Evolutionary conservation across 2,797 vertebrate species (phyloP).

Genomic region (Morus bassanus): DNA sequence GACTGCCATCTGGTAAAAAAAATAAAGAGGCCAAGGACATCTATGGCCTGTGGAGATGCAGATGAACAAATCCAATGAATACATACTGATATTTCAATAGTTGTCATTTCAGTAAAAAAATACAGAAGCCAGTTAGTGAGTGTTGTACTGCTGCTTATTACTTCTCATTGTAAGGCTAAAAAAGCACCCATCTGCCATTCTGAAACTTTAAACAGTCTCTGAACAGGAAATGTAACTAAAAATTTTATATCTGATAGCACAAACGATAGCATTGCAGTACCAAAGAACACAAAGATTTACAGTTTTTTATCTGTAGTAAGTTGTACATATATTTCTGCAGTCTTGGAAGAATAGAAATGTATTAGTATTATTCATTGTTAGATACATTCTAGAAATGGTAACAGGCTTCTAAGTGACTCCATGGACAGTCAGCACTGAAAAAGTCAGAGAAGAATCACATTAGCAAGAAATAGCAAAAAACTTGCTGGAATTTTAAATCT

Average conservation of each 20-base stretch:
- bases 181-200: slow-evolving; percentile 7
- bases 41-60: slow-evolving; percentile 41
- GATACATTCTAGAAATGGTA: slow-evolving; percentile 48
- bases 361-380: slow-evolving; percentile 35
- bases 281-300: slow-evolving; percentile 8
- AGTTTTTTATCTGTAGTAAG: not conserved
- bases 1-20: slow-evolving; percentile 58
- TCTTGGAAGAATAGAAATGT: slow-evolving; percentile 35
- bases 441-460: slow-evolving; percentile 26
- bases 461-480: slow-evolving; percentile 31
- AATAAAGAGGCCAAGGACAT: slow-evolving; percentile 41
- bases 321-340: not conserved
- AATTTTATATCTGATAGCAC: not conserved
- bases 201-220: slow-evolving; percentile 31
- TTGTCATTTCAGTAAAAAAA: slow-evolving; percentile 46
- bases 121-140: slow-evolving; percentile 11
- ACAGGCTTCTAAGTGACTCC: slow-evolving; percentile 51
- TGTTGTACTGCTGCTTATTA: slow-evolving; percentile 41
- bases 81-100: slow-evolving; percentile 46
- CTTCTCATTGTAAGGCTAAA: slow-evolving; percentile 31
- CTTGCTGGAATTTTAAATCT: slow-evolving; percentile 60
- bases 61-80: slow-evolving; percentile 19
- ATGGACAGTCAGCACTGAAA: slow-evolving; percentile 44
- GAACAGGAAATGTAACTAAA: slow-evolving; percentile 33
- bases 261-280: not conserved